Base-by-base conservation (phyloP, 2,113 vertebrate genomes). In the Gallinago jamesoni region DNA sequence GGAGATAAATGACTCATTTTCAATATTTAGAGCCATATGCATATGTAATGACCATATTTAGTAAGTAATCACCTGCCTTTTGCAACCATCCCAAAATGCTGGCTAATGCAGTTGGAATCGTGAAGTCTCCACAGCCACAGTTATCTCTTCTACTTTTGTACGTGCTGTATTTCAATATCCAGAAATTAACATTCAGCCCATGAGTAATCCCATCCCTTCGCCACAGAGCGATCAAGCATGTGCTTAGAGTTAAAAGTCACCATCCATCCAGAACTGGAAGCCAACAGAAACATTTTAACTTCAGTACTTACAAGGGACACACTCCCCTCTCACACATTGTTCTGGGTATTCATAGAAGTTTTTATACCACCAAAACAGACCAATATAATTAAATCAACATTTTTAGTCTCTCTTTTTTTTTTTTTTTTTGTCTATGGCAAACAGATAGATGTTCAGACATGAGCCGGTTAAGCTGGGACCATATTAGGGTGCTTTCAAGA, bases 241-340 rank as follows among this genome's bases (percentile, higher is more conserved):
- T 96, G 83, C 90, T 94, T 74, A 30, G 83, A 78, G 68, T 93
- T 95, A 92, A 84, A 87, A 90, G 47, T 67, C 72, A 86, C 63
- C 83, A 48, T 77, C 37, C 64, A 43, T 85, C 70, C 81, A 93
- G 53, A 92, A 48, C 31, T 67, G 57, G 62, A 80, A 89, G 67
- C 80, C 92, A 96, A 89, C 57, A 84, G 90, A 96, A 92, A 87
- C 37, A 80, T 91, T 95, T 90, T 66, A 79, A 89, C 56, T 72
- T 73, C 57, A 39, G 53, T 35, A 5, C 84, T 92, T 93, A 82
- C 31, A 82, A 68, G 76, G 53, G 55, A 84, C 35, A 30, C 16
- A 2, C 24, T 91, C 62, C 57, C 33, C 45, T 14, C 69, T 92
- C 28, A 27, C 5, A 72, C 41, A 10, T 66, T 93, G 66, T 66